Base-by-base conservation (phyloP, 2,797 vertebrate genomes). In the Hypotaenidia okinawae region DNA sequence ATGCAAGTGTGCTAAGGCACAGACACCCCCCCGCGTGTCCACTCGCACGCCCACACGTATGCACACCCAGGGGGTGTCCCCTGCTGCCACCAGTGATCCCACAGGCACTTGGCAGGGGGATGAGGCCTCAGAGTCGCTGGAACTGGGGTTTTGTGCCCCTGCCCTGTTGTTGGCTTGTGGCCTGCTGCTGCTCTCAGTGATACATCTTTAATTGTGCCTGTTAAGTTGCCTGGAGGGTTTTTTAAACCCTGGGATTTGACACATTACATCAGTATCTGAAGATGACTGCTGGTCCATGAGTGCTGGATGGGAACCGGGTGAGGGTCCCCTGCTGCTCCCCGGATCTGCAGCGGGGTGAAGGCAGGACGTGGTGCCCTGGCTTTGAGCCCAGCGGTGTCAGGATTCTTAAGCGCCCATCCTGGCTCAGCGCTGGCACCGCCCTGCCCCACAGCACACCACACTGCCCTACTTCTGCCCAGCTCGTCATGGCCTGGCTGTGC, bases 1-100 rank as follows among this genome's bases (percentile, higher is more conserved):
- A 2, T 1, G 18, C 33, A 15, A 11, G 27, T 2, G 55, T 57
- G 63, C 33, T 5, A 5, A n/a, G 47, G 6, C 32, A 33, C 63
- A 10, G 63, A 39, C 9, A 2, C 33, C 32, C 22, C 30, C n/a
- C 25, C 0, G 2, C 0, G 1, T 39, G 62, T 11, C 49, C 37
- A 2, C 23, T 52, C 4, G 30, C 76, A 30, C 52, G 54, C 25
- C 3, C 9, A 16, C 1, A 3, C 35, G 33, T 17, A 10, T 3
- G 0, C 23, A 6, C 16, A 6, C 17, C 11, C 5, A 0, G 1
- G 5, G 2, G 13, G 23, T 37, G 32, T 14, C 37, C 43, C 24
- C 39, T 4, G 45, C 5, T 41, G 10, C 68, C 86, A 4, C 9
- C 9, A 2, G 10, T 0, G 7, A 8, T 8, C 80, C 74, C 51